phyloP scores from a whole-genome alignment of 37 sponge, comb jelly and placozoan genomes.

The Cliona cf. orientalis region DNA sequence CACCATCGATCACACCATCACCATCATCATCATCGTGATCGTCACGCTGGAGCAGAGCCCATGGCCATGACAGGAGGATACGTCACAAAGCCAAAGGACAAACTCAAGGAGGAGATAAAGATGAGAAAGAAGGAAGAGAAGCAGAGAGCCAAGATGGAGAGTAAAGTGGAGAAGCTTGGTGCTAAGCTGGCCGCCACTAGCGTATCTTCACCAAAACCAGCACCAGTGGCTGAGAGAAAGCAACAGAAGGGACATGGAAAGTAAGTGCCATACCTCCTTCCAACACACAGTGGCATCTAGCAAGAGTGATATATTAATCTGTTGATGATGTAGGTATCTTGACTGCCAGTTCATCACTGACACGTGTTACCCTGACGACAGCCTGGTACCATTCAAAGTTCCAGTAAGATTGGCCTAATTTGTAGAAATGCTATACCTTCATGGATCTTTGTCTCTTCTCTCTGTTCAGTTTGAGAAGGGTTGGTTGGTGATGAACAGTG shows the following conservation, averaged over 20 bases:
- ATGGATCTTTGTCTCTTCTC: too few relatives aligned
- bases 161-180: background rate
- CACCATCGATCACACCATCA: background rate
- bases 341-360: conserved; percentile 62
- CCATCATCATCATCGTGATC: conserved; percentile 8
- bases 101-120: conserved; percentile 41
- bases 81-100: conserved; percentile 17
- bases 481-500: conserved; percentile 79
- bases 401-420: conserved; percentile 18
- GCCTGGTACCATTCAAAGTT: conserved; percentile 33
- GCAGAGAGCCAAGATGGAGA: conserved; percentile 29
- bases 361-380: conserved; percentile 50
- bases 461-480: conserved; percentile 64
- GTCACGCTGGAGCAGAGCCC: background rate
- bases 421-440: background rate
- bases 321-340: conserved; percentile 1
- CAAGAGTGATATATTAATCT: background rate
- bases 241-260: conserved; percentile 29
- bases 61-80: background rate
- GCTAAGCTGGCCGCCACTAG: background rate
- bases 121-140: conserved; percentile 31
- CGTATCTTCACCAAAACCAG: background rate
- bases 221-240: background rate
- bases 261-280: conserved; percentile 1
- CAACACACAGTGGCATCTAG: background rate